Base-by-base conservation (phyloP, 2,888 invertebrate species). In the Pimpla rufipes region DNA sequence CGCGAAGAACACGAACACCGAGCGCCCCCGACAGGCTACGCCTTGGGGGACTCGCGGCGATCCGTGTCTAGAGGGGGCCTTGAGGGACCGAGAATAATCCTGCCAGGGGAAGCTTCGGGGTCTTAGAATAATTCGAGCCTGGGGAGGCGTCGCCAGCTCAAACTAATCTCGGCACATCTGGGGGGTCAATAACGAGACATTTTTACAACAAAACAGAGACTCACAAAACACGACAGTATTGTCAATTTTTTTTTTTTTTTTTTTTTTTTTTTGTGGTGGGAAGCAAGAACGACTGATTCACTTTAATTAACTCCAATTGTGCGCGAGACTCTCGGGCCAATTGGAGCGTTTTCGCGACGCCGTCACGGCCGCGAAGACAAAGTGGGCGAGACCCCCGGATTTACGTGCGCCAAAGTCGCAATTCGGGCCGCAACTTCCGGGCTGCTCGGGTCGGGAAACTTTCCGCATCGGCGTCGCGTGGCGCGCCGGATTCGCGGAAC, bases 361-460 rank as follows among this genome's bases (percentile, higher is more conserved):
- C 42, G 45, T 67, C 35, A 23, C 45, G 45, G 45, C 13, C 11
- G 29, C 21, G 21, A 35, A 23, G 29, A 7, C 11, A 45, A 37
- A 45, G 8, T 16, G 37, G 37, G 10, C 18, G n/a, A n/a, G 5
- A 6, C 7, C 10, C n/a, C 37, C 35, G 16, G 50, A 75, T 57
- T 66, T 66, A 23, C 55, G n/a, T 45, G 18, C n/a, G n/a, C 7
- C 42, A 42, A 23, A 76, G 42, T 76, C 55, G 29, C 55, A 52
- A 55, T 55, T 16, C 37, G 35, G 11, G 37, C 13, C 52, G n/a
- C n/a, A 55, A 66, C 66, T 42, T 6, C 4, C 35, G 50, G 1
- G 40, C n/a, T 47, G 2, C 3, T 37, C 16, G 16, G 29, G 18
- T 13, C 29, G 4, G 13, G 13, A 23, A 76, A 76, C 29, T 76